Percentiles rank a stretch among this genome's conserved stretches.
Conservation (phyloP, 2,888 invertebrate genomes). For the Thelaira solivaga region DNA sequence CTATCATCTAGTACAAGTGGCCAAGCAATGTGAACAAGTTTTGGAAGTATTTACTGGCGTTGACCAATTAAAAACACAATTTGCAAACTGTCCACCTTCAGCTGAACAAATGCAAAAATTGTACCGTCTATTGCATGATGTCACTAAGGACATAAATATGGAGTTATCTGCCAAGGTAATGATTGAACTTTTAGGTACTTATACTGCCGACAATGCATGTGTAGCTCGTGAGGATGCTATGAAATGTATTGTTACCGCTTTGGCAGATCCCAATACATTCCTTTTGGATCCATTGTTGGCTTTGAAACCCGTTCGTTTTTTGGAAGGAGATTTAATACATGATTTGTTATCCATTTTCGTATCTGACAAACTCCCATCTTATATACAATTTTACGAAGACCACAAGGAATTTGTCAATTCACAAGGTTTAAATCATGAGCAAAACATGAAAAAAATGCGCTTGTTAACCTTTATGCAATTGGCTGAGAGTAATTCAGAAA, state of each 20-base stretch:
- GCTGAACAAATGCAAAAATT: constrained; percentile 95
- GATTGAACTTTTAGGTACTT: constrained; percentile 97
- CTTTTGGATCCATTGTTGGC: constrained; percentile 95
- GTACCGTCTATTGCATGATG: constrained; percentile 91
- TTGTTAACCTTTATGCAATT: constrained; percentile 97
- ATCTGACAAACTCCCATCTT: constrained; percentile 93
- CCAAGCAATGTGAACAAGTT: constrained; percentile 91
- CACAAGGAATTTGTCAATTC: constrained; percentile 93
- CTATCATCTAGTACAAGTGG: constrained; percentile 92
- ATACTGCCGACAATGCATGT: constrained; percentile 97
- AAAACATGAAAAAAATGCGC: constrained; percentile 97
- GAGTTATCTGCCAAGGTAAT: constrained; percentile 96
- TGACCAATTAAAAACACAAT: constrained; percentile 88
- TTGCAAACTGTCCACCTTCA: constrained; percentile 87
- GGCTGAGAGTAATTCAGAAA: constrained; percentile 94
- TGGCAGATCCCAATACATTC: constrained; percentile 97
- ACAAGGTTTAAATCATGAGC: constrained; percentile 92
- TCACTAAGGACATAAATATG: constrained; percentile 89
- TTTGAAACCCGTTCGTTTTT: constrained; percentile 94
- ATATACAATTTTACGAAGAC: constrained; percentile 93
- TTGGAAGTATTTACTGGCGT: constrained; percentile 90
- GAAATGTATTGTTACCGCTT: constrained; percentile 95
- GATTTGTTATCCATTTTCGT: constrained; percentile 96
- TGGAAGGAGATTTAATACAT: constrained; percentile 96
- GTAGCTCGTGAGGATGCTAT: constrained; percentile 98